A percentile compares a stretch with the other conserved stretches of the same genome.
phyloP scores from a whole-genome alignment of 1,140 invertebrate species.

The Drosophila insularis region DNA sequence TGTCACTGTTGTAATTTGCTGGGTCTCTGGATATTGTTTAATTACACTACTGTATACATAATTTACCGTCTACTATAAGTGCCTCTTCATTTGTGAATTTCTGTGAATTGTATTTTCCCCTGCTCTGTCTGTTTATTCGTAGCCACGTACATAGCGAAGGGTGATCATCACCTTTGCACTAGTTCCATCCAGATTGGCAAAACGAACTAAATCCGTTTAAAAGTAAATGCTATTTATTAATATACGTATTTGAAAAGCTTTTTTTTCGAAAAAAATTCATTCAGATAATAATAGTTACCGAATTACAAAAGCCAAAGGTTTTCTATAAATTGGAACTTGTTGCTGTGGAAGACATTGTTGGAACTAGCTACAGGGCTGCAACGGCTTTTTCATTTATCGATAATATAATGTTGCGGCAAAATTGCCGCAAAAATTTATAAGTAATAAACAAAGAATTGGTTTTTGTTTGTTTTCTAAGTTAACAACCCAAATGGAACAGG shows the following conservation, averaged over 20 bases:
- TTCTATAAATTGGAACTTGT: not conserved
- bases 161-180: not conserved
- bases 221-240: not conserved
- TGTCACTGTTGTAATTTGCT: not conserved
- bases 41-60: conserved; percentile 16
- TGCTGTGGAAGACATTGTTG: not conserved
- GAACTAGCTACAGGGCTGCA: not conserved
- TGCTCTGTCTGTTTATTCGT: not conserved
- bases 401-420: not conserved
- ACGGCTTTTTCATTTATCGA: not conserved
- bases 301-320: not conserved
- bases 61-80: not conserved
- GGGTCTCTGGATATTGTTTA: not conserved
- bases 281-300: not conserved
- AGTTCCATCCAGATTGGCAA: not conserved
- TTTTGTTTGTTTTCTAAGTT: not conserved
- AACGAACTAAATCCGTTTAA: not conserved
- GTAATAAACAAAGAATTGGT: not conserved
- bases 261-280: not conserved
- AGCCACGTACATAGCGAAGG: conserved; percentile 14
- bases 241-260: not conserved
- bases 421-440: not conserved
- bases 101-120: conserved; percentile 6
- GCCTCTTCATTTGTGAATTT: conserved; percentile 2
- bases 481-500: not conserved